Base-by-base conservation (phyloP, 2,113 vertebrate species). In the Tragulus kanchil region DNA sequence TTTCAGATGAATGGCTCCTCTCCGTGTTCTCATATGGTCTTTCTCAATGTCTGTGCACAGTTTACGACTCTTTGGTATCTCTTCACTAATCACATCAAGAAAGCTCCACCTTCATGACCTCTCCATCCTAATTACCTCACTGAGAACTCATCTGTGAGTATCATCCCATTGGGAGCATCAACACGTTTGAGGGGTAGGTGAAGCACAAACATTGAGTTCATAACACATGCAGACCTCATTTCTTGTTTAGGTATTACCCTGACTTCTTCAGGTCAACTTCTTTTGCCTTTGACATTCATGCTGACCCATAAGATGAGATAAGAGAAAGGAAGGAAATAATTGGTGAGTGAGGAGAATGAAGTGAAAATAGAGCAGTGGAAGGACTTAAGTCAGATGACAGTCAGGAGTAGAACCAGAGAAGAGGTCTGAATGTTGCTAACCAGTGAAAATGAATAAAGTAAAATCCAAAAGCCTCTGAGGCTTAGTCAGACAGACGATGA, bases 261-360 rank as follows among this genome's bases (percentile, higher is more conserved):
- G 16, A 31, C 14, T 89, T 26, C 45, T 52, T 71, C 28, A 67
- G 8, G 26, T 83, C 59, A 67, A 31, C 36, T 77, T 69, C 59
- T 90, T 89, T 73, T 89, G 45, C 14, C 21, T 83, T 54, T 86
- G 61, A 58, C 11, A 86, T 94, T 85, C 9, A 6, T 92, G 31
- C 25, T 86, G 45, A 69, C 58, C 26, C 26, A 62, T 89, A 93
- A 91, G 31, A 50, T 81, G 50, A 81, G n/a, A 15, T 84, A 89
- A 94, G n/a, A 71, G 73, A 81, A 84, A 75, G 19, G 62, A 73
- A 93, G 52, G 50, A 96, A 78, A 52, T 10, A 65, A 94, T 15
- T 90, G 64, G 31, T 65, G 59, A 85, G 28, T 85, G 21, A 90
- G 31, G 79, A 71, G 56, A 58, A 85, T 62, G 89, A 82, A 94